phyloP scores from a whole-genome alignment of 1,140 invertebrate species.

The Drosophila cardini region DNA sequence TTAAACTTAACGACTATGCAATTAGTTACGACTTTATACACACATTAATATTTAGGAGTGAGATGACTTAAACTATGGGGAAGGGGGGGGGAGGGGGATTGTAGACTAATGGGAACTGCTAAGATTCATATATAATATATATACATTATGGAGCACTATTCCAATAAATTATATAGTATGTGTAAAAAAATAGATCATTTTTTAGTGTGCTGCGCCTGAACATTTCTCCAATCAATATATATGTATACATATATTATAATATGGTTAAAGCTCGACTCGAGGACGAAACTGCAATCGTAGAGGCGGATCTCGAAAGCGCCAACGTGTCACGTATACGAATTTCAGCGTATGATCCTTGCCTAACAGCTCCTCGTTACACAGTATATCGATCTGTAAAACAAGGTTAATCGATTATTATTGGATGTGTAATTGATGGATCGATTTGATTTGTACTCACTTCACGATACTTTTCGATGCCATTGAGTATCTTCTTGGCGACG shows the following conservation, averaged over 20 bases:
- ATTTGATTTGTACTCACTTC: slow-evolving; percentile 88
- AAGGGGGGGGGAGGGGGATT: too few relatives aligned
- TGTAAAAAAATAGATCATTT: slow-evolving; percentile 76
- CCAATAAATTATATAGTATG: slow-evolving; percentile 72
- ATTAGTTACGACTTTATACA: slow-evolving; percentile 75
- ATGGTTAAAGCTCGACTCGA: slow-evolving; percentile 86
- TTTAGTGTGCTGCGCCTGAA: slow-evolving; percentile 29
- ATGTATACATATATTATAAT: slow-evolving; percentile 11
- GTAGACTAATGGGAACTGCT: slow-evolving; percentile 37
- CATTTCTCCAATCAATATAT: slow-evolving; percentile 8
- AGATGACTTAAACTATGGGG: slow-evolving; percentile 41
- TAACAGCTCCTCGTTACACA: slow-evolving; percentile 99
- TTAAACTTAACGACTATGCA: slow-evolving; percentile 56
- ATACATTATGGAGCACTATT: slow-evolving; percentile 50
- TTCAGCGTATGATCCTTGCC: slow-evolving; percentile 99
- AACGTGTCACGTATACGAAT: slow-evolving; percentile 98
- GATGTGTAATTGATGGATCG: not conserved
- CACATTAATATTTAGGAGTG: slow-evolving; percentile 50
- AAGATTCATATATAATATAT: slow-evolving; percentile 47
- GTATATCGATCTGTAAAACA: slow-evolving; percentile 94
- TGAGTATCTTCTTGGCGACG: slow-evolving; percentile 97
- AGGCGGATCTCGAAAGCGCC: slow-evolving; percentile 97
- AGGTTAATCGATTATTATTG: slow-evolving; percentile 4
- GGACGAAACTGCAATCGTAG: slow-evolving; percentile 93
- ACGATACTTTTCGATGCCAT: slow-evolving; percentile 96